These are phyloP conservation scores for Clarias batrachus DNA, from an alignment of 2,113 vertebrate species.

Conservation along the genomic window DNA sequence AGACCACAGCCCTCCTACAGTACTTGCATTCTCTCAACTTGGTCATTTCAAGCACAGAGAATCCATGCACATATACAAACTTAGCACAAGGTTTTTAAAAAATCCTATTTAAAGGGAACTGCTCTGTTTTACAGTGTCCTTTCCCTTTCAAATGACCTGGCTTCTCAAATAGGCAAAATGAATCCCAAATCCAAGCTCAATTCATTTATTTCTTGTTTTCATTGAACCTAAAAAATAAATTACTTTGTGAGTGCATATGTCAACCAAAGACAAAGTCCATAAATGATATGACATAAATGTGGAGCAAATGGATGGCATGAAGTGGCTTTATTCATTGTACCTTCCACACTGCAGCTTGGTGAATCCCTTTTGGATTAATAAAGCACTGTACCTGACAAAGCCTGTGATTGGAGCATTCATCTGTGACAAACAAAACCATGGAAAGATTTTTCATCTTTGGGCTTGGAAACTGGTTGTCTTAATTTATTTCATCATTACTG, in stretches of 20 bases:
- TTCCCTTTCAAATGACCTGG: background rate
- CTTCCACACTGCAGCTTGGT: background rate
- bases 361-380: background rate
- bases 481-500: background rate
- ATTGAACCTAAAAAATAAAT: background rate
- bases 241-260: background rate
- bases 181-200: background rate
- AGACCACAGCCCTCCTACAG: background rate
- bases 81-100: background rate
- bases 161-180: background rate
- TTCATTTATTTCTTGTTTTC: background rate
- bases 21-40: background rate
- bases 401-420: background rate
- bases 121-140: background rate
- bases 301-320: background rate
- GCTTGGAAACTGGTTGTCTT: background rate
- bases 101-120: background rate
- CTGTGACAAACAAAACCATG: background rate
- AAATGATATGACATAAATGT: background rate
- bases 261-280: background rate
- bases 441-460: background rate
- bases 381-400: background rate
- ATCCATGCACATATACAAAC: background rate
- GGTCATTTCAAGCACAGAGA: background rate
- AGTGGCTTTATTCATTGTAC: background rate